Conservation (phyloP, 2,113 vertebrate species). For the Cacatua alba region DNA sequence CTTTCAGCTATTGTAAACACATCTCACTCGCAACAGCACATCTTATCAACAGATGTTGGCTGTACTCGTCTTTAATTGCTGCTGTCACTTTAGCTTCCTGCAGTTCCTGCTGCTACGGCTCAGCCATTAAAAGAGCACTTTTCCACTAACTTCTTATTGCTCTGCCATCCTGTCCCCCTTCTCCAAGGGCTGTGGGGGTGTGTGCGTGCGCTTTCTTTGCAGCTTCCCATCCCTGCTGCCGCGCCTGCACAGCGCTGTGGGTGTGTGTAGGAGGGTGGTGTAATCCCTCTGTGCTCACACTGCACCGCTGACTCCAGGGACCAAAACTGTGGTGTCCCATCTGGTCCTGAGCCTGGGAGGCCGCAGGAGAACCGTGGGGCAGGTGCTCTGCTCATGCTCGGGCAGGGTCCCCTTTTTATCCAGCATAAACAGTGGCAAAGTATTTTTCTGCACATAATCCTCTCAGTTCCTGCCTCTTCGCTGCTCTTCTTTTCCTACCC, state of each 20-base stretch:
- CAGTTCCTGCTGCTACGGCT: neutral
- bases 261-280: neutral
- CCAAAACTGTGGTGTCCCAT: neutral
- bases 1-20: constrained; percentile 56
- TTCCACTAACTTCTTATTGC: neutral
- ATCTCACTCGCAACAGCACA: constrained; percentile 30
- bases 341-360: neutral
- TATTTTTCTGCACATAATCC: neutral
- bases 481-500: constrained; percentile 15
- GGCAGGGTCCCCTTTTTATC: neutral
- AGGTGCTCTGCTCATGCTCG: neutral
- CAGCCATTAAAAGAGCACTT: neutral
- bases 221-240: neutral
- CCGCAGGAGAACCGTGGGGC: neutral
- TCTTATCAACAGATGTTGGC: constrained; percentile 58
- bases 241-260: neutral
- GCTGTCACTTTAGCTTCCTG: constrained; percentile 25
- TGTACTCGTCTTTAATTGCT: constrained; percentile 28
- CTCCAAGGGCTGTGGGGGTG: fast-evolving
- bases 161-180: neutral
- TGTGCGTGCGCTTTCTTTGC: neutral
- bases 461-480: neutral
- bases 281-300: neutral
- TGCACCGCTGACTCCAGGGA: neutral
- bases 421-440: neutral